phyloP scores from a whole-genome alignment of 1,140 invertebrate species.

The Calycopis cecrops region DNA sequence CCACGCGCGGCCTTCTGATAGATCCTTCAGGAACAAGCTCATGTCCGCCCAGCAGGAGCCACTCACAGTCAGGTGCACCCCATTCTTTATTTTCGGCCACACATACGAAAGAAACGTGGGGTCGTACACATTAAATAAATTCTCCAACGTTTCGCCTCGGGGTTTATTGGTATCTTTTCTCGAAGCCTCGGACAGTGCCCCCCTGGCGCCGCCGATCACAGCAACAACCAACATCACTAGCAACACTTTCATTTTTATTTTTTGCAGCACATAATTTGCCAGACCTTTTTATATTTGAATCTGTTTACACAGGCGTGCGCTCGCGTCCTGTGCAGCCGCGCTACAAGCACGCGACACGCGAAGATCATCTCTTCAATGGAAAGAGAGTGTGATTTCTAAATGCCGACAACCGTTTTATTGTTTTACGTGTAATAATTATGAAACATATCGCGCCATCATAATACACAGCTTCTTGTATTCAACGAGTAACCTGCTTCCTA shows the following conservation, averaged over 20 bases:
- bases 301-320: slow-evolving; percentile 29
- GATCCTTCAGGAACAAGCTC: slow-evolving; percentile 57
- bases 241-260: slow-evolving; percentile 32
- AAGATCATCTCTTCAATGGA: slow-evolving; percentile 25
- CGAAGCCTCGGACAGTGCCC: slow-evolving; percentile 26
- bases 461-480: background rate
- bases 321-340: slow-evolving; percentile 29
- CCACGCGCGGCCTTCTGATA: slow-evolving; percentile 62
- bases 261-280: slow-evolving; percentile 20
- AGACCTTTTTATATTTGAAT: slow-evolving; percentile 18
- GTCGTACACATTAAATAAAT: slow-evolving; percentile 64
- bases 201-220: slow-evolving; percentile 29
- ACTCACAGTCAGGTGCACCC: slow-evolving; percentile 57
- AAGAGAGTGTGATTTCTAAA: slow-evolving; percentile 34
- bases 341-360: slow-evolving; percentile 31
- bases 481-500: background rate
- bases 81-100: slow-evolving; percentile 69
- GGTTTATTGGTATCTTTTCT: slow-evolving; percentile 38
- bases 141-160: slow-evolving; percentile 47
- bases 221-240: slow-evolving; percentile 35
- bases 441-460: slow-evolving; percentile 17
- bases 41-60: slow-evolving; percentile 56
- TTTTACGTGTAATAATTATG: slow-evolving; percentile 21
- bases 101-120: slow-evolving; percentile 65
- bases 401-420: slow-evolving; percentile 33